phyloP scores from a whole-genome alignment of 2,888 invertebrate species.

The Leptinotarsa peninsularis region DNA sequence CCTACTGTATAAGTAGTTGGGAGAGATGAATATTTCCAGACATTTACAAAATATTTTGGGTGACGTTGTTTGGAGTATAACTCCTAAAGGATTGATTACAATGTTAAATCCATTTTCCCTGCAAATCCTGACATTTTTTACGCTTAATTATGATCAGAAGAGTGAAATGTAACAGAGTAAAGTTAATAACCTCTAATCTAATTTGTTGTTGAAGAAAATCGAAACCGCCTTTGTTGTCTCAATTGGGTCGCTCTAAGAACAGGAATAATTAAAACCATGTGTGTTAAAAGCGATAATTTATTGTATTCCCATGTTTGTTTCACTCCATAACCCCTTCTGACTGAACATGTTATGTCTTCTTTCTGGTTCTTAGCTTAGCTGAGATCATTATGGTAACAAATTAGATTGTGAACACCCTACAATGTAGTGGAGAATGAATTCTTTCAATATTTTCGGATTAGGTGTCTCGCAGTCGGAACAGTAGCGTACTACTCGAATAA shows the following conservation, averaged over 20 bases:
- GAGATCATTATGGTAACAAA: slow-evolving; percentile 41
- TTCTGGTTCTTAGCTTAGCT: slow-evolving; percentile 48
- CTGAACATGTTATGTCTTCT: slow-evolving; percentile 54
- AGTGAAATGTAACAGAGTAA: background rate
- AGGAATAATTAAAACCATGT: slow-evolving; percentile 51
- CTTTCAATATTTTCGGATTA: background rate
- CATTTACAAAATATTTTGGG: too few relatives aligned
- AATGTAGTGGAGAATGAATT: slow-evolving; percentile 29
- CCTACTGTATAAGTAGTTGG: too few relatives aligned
- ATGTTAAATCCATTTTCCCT: background rate
- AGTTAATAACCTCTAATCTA: slow-evolving; percentile 33
- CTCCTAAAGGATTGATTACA: background rate
- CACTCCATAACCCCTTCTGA: slow-evolving; percentile 54
- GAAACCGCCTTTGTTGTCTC: slow-evolving; percentile 43
- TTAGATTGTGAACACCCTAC: slow-evolving; percentile 38
- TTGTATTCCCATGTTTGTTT: slow-evolving; percentile 48
- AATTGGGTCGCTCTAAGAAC: slow-evolving; percentile 36
- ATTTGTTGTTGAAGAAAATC: slow-evolving; percentile 37
- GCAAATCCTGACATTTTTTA: background rate
- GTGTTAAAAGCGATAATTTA: slow-evolving; percentile 46
- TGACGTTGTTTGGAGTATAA: too few relatives aligned
- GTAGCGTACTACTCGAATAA: background rate
- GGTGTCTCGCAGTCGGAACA: slow-evolving; percentile 1
- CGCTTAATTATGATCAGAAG: background rate
- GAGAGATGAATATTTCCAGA: too few relatives aligned